Conservation (phyloP, 1,140 invertebrate species). For the Teleogryllus occipitalis region DNA sequence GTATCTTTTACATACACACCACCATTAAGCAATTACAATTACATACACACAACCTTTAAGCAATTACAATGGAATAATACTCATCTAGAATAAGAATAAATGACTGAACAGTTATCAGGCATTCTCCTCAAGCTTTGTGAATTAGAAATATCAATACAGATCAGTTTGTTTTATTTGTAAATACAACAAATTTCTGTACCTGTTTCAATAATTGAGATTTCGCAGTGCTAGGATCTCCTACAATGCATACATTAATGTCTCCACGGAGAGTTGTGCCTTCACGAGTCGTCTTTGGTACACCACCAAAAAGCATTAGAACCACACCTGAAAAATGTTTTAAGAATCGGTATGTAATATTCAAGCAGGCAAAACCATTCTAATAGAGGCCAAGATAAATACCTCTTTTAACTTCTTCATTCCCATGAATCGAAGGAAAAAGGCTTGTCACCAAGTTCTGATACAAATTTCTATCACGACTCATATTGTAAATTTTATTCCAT, state of each 20-base stretch:
- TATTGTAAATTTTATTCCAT: conserved; percentile 94
- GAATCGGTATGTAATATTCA: no score
- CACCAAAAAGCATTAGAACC: conserved; percentile 94
- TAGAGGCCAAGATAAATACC: conserved; percentile 37
- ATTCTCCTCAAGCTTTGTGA: no score
- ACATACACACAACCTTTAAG: no score
- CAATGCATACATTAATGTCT: conserved; percentile 96
- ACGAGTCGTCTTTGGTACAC: conserved; percentile 88
- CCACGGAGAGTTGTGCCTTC: conserved; percentile 75
- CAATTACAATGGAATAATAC: no score
- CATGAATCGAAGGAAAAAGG: conserved; percentile 95
- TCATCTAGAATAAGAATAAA: no score
- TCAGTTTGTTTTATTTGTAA: background rate
- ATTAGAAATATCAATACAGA: background rate
- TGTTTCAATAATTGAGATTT: conserved; percentile 97
- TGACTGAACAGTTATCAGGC: no score
- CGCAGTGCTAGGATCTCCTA: conserved; percentile 97
- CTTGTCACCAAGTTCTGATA: conserved; percentile 87
- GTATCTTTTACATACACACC: no score
- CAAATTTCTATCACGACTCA: conserved; percentile 89
- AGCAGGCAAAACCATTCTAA: no score
- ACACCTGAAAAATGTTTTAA: conserved; percentile 45
- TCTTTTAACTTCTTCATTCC: conserved; percentile 95
- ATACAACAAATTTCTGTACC: conserved; percentile 31
- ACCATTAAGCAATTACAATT: no score